phyloP scores from a whole-genome alignment of 2,888 invertebrate genomes.

The Ditula angustiorana region DNA sequence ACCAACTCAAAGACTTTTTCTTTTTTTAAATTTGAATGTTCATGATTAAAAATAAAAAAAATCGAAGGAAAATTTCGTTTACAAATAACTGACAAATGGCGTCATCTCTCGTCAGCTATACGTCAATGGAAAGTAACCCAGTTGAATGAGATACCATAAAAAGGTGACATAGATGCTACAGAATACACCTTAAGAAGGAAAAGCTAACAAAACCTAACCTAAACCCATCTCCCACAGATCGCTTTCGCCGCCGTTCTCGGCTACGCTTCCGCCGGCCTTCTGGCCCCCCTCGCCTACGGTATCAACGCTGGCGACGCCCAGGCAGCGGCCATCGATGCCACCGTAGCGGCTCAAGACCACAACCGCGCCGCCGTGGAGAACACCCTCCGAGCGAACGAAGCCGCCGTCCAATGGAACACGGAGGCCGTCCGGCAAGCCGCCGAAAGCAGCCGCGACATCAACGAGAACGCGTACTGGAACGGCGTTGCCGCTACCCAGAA shows the following conservation, averaged over 20 bases:
- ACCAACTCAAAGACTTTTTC: too few species aligned
- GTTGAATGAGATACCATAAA: too few species aligned
- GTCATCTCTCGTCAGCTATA: too few species aligned
- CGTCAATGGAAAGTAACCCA: too few species aligned
- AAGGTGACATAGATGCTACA: too few species aligned
- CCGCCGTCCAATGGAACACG: slow-evolving; percentile 70
- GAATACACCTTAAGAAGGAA: too few species aligned
- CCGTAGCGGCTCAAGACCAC: slow-evolving; percentile 70
- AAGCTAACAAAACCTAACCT: background rate
- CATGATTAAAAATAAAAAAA: too few species aligned
- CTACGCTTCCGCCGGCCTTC: slow-evolving; percentile 76
- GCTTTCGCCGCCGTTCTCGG: slow-evolving; percentile 80
- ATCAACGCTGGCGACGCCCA: slow-evolving; percentile 77
- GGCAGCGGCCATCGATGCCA: slow-evolving; percentile 77
- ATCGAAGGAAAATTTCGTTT: too few species aligned
- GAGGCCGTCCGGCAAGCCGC: slow-evolving; percentile 69
- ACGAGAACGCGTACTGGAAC: slow-evolving; percentile 80
- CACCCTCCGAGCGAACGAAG: slow-evolving; percentile 73
- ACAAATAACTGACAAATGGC: too few species aligned
- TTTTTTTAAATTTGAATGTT: too few species aligned
- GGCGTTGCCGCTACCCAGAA: slow-evolving; percentile 73
- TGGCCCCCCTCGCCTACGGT: slow-evolving; percentile 67
- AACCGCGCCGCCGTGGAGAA: slow-evolving; percentile 69
- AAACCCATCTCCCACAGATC: slow-evolving; percentile 56
- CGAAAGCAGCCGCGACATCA: slow-evolving; percentile 70